Conservation (phyloP, 2,888 invertebrate genomes). For the Aleiodes testaceus region DNA sequence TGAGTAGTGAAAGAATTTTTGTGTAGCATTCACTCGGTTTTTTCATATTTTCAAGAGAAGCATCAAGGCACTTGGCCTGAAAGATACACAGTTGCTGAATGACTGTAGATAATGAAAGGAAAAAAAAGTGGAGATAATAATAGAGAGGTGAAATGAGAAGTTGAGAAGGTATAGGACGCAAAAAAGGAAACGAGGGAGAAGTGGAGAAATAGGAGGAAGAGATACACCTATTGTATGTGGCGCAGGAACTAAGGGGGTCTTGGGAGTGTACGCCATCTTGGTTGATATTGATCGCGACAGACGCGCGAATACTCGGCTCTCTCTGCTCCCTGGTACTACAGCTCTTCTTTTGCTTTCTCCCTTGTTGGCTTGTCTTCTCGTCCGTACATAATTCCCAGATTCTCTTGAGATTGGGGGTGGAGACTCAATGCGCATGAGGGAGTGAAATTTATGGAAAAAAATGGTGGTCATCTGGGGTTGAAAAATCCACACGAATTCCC, state of each 20-base stretch:
- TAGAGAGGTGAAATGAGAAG: slow-evolving; percentile 46
- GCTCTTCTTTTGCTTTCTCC: slow-evolving; percentile 47
- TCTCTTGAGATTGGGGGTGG: slow-evolving; percentile 63
- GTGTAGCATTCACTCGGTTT: background rate
- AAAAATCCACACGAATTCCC: no score
- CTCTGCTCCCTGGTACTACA: slow-evolving; percentile 38
- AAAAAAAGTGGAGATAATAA: slow-evolving; percentile 20
- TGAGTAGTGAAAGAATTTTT: background rate
- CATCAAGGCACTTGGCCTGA: background rate
- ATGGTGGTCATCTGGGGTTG: slow-evolving; percentile 36
- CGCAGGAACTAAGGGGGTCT: slow-evolving; percentile 66
- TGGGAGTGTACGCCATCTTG: slow-evolving; percentile 72
- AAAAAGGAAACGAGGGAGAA: slow-evolving; percentile 38
- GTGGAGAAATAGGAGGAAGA: slow-evolving; percentile 50
- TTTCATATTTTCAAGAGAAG: background rate
- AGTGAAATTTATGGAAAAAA: slow-evolving; percentile 4
- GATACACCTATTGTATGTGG: slow-evolving; percentile 68
- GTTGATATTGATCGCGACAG: slow-evolving; percentile 72
- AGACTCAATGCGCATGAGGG: slow-evolving; percentile 52
- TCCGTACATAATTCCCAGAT: slow-evolving; percentile 42
- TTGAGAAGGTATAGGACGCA: slow-evolving; percentile 30
- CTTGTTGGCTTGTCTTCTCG: slow-evolving; percentile 57
- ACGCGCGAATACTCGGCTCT: slow-evolving; percentile 67
- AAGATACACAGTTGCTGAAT: slow-evolving; percentile 27
- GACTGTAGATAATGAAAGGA: slow-evolving; percentile 11